Conservation (phyloP, 2,113 vertebrate species). For the Crotalus tigris region DNA sequence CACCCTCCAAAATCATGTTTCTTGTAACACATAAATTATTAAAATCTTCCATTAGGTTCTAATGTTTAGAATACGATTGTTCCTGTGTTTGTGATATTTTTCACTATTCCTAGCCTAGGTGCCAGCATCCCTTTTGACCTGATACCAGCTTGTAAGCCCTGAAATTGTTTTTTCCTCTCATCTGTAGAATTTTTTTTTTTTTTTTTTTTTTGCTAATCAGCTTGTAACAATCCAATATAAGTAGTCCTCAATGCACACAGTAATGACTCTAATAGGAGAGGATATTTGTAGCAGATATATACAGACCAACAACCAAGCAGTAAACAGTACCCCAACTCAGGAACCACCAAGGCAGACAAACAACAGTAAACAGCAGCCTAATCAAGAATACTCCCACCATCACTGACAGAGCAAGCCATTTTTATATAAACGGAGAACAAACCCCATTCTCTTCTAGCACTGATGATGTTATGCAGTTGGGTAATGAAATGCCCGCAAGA, state of each 20-base stretch:
- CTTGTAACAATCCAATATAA: background rate
- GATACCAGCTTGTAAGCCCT: background rate
- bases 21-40: constrained; percentile 21
- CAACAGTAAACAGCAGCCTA: background rate
- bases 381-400: background rate
- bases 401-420: background rate
- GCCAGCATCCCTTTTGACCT: background rate
- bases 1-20: constrained; percentile 16
- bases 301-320: background rate
- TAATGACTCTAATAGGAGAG: background rate
- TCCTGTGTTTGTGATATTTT: background rate
- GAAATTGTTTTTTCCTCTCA: background rate
- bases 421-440: background rate
- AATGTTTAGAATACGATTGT: background rate
- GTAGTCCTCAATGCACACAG: background rate
- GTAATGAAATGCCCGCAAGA: background rate
- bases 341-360: background rate
- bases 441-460: background rate
- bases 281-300: background rate
- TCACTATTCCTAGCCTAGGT: background rate
- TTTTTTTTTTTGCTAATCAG: background rate
- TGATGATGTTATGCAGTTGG: background rate
- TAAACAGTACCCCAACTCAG: background rate
- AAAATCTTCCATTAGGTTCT: constrained; percentile 22
- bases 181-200: background rate